Evolutionary conservation across 2,113 vertebrate genomes (phyloP).

Genomic region (Tympanuchus pallidicinctus): DNA sequence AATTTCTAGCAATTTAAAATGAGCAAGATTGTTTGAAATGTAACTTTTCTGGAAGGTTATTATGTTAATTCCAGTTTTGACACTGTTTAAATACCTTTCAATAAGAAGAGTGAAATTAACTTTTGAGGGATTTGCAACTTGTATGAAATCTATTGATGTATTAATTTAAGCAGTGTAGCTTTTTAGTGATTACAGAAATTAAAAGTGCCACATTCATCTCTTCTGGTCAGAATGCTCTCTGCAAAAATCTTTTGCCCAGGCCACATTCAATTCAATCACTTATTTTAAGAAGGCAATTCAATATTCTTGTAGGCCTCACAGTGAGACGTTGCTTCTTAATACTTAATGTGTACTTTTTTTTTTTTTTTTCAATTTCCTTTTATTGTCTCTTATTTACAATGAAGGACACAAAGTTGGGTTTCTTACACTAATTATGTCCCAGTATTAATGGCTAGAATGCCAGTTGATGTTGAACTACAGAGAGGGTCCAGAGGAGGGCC

Average conservation of each 20-base stretch:
- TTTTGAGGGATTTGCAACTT: constrained; percentile 46
- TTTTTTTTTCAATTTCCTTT: neutral
- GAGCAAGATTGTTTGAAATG: constrained; percentile 46
- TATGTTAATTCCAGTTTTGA: constrained; percentile 66
- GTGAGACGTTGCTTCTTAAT: neutral
- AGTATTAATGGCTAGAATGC: neutral
- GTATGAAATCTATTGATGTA: constrained; percentile 44
- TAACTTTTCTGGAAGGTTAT: constrained; percentile 58
- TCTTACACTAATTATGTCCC: neutral
- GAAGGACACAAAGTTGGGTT: neutral
- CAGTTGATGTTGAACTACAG: no score
- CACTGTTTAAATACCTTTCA: constrained; percentile 36
- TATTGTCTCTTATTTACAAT: neutral
- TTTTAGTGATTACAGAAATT: constrained; percentile 52
- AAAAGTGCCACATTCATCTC: neutral
- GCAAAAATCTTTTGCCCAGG: constrained; percentile 27
- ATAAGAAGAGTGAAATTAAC: constrained; percentile 42
- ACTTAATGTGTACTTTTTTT: constrained; percentile 8
- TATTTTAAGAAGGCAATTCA: neutral
- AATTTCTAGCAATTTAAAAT: constrained; percentile 53
- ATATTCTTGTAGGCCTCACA: constrained; percentile 10
- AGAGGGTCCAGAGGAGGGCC: no score
- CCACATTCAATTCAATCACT: constrained; percentile 35
- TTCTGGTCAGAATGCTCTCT: neutral
- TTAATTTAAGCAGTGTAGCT: constrained; percentile 53